Percentiles rank a stretch among this genome's conserved stretches.
These are phyloP conservation scores for Eulithis testata DNA, from an alignment of 2,888 invertebrate genomes.

Conservation along the genomic window DNA sequence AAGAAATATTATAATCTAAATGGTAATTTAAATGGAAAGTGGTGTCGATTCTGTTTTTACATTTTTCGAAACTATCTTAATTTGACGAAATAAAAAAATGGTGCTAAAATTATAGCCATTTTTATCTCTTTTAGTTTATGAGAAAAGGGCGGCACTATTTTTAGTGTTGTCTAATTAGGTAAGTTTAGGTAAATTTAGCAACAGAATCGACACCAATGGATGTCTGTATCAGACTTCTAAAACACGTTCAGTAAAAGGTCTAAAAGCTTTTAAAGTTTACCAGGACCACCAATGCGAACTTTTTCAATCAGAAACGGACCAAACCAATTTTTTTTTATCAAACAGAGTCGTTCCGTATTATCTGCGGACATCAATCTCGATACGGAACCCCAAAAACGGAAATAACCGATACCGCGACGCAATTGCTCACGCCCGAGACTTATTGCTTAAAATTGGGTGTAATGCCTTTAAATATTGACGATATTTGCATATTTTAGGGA, in stretches of 20 bases:
- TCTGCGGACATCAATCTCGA: conserved; percentile 45
- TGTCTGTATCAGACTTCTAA: conserved; percentile 22
- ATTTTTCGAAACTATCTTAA: no score
- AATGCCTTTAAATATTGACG: conserved; percentile 40
- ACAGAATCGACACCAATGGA: background rate
- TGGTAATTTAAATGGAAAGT: conserved; percentile 3
- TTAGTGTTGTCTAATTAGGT: no score
- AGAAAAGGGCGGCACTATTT: no score
- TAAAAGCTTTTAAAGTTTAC: conserved; percentile 26
- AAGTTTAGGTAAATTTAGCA: no score
- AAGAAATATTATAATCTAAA: background rate
- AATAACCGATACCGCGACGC: conserved; percentile 53
- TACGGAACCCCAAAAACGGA: conserved; percentile 45
- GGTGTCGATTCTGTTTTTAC: no score
- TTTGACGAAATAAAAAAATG: no score
- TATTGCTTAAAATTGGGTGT: conserved; percentile 53
- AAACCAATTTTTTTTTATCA: conserved; percentile 47
- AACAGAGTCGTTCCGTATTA: conserved; percentile 40
- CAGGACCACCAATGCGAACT: conserved; percentile 42
- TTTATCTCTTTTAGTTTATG: no score
- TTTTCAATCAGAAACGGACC: conserved; percentile 56
- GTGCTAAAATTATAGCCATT: no score
- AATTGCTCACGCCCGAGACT: conserved; percentile 57
- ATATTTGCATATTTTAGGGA: conserved; percentile 22
- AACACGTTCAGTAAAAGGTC: conserved; percentile 19